Conservation (phyloP, 2,888 invertebrate genomes). For the Muscina levida region DNA sequence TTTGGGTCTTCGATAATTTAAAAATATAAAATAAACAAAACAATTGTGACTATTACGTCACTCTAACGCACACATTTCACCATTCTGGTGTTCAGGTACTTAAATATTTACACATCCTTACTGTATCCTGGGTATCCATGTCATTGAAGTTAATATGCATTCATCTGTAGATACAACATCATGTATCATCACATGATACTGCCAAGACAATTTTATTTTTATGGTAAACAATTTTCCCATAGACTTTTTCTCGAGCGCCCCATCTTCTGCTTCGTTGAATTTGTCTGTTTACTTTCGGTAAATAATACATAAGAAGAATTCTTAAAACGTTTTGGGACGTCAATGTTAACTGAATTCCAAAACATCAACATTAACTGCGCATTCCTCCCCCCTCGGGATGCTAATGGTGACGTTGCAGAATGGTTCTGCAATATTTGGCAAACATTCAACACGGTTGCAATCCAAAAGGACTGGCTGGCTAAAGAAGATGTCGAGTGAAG, state of each 20-base stretch:
- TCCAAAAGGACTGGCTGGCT: conserved; percentile 9
- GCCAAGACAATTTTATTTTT: conserved; percentile 62
- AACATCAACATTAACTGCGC: conserved; percentile 36
- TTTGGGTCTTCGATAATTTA: too few species aligned
- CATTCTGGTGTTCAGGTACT: too few species aligned
- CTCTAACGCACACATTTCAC: too few species aligned
- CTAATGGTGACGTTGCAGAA: not conserved
- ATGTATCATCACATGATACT: conserved; percentile 50
- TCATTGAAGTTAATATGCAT: not conserved
- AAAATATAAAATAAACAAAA: too few species aligned
- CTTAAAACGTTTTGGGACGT: conserved; percentile 36
- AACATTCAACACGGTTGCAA: conserved; percentile 55
- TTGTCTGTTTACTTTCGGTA: conserved; percentile 49
- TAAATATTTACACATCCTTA: not conserved
- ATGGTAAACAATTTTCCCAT: conserved; percentile 63
- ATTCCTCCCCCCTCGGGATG: not conserved
- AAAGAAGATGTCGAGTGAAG: not conserved
- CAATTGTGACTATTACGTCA: too few species aligned
- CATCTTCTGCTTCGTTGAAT: conserved; percentile 35
- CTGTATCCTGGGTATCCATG: not conserved
- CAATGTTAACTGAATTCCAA: conserved; percentile 24
- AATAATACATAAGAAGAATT: conserved; percentile 61
- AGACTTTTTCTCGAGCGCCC: conserved; percentile 6
- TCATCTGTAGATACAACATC: not conserved
- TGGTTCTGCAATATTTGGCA: conserved; percentile 39